A percentile compares a stretch with the other conserved stretches of the same genome.
Evolutionary conservation across 2,888 invertebrate genomes (phyloP).

Genomic region (Chirona hameri): DNA sequence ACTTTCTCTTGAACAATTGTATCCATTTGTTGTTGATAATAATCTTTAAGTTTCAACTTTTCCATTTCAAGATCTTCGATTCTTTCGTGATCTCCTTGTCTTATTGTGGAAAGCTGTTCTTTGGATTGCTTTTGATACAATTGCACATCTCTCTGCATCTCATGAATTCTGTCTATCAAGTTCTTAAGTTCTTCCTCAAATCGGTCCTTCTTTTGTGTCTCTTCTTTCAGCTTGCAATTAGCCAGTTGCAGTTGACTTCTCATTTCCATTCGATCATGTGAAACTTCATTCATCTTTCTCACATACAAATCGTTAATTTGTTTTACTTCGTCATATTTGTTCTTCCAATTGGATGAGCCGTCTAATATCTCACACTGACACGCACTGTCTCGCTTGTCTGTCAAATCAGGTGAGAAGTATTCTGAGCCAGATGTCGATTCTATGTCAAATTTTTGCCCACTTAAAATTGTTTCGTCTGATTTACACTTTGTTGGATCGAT

Average conservation of each 20-base stretch:
- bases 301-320: background rate
- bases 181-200: background rate
- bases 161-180: background rate
- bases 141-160: background rate
- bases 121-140: background rate
- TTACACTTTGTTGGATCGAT: background rate
- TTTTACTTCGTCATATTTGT: background rate
- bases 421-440: background rate
- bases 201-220: background rate
- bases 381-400: background rate
- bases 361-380: background rate
- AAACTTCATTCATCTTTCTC: background rate
- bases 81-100: background rate
- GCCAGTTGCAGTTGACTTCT: background rate
- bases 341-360: background rate
- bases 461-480: background rate
- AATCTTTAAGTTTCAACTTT: background rate
- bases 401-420: background rate
- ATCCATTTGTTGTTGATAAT: constrained; percentile 1
- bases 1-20: constrained; percentile 4
- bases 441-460: background rate
- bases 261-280: background rate
- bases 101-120: background rate
- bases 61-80: background rate
- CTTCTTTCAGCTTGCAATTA: background rate